phyloP scores from a whole-genome alignment of 1,140 invertebrate genomes.

The Drosophila watanabei region DNA sequence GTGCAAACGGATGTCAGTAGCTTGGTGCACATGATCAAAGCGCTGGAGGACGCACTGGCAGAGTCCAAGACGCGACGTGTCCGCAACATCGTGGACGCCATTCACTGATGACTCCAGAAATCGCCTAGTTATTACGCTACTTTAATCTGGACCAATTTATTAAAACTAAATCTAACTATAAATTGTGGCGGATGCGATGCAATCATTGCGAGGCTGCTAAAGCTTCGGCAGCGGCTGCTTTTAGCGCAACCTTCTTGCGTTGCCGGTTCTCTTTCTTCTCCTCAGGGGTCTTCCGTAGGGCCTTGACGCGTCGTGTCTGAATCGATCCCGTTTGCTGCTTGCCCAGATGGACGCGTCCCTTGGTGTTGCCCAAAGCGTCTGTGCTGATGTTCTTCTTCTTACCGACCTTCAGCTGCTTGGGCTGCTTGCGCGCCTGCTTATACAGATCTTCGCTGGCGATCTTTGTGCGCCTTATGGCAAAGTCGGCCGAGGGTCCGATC shows the following conservation, averaged over 20 bases:
- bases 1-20: slow-evolving; percentile 79
- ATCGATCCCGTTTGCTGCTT: slow-evolving; percentile 94
- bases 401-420: slow-evolving; percentile 92
- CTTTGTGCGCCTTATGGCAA: slow-evolving; percentile 93
- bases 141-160: slow-evolving; percentile 81
- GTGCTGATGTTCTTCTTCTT: slow-evolving; percentile 96
- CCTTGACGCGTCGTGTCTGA: slow-evolving; percentile 98
- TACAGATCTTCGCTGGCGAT: slow-evolving; percentile 96
- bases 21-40: slow-evolving; percentile 74
- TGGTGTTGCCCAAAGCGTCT: slow-evolving; percentile 94
- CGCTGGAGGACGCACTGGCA: slow-evolving; percentile 72
- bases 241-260: slow-evolving; percentile 86
- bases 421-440: slow-evolving; percentile 94
- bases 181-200: slow-evolving; percentile 2
- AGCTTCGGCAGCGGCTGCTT: slow-evolving; percentile 69
- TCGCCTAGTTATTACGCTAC: slow-evolving; percentile 46
- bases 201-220: slow-evolving; percentile 44
- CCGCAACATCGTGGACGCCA: slow-evolving; percentile 73
- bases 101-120: slow-evolving; percentile 66
- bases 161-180: slow-evolving; percentile 68
- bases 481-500: slow-evolving; percentile 93
- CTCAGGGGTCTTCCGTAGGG: slow-evolving; percentile 91
- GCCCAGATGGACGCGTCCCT: slow-evolving; percentile 97
- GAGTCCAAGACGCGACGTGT: slow-evolving; percentile 80
- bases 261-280: slow-evolving; percentile 89